A percentile compares a stretch with the other conserved stretches of the same genome.
Evolutionary conservation across 2,113 vertebrate genomes (phyloP).

Genomic region (Probosciger aterrimus): DNA sequence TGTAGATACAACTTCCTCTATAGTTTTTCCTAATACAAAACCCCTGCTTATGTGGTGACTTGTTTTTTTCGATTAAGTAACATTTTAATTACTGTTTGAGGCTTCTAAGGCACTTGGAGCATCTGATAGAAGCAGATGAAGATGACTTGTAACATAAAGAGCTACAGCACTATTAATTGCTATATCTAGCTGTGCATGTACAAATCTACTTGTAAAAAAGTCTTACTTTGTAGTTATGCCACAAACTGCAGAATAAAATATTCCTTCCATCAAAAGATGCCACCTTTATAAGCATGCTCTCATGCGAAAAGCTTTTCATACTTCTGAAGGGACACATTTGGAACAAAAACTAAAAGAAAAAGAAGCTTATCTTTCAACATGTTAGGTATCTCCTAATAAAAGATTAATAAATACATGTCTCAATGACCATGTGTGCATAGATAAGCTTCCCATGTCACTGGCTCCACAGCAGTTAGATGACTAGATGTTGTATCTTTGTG

Average conservation of each 20-base stretch:
- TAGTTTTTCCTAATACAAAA: background rate
- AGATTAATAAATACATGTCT: background rate
- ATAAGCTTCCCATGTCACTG: background rate
- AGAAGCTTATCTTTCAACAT: background rate
- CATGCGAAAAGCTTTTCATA: background rate
- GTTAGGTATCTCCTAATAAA: background rate
- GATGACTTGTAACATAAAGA: background rate
- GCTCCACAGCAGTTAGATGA: background rate
- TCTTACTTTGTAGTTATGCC: background rate
- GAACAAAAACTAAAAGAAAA: slow-evolving; percentile 27
- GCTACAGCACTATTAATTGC: background rate
- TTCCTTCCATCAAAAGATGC: background rate
- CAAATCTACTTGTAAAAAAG: background rate
- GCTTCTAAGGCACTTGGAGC: background rate
- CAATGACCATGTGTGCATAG: background rate
- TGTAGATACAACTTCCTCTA: background rate
- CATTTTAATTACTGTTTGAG: background rate
- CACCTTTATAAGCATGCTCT: background rate
- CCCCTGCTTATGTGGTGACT: background rate
- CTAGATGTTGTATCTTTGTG: background rate
- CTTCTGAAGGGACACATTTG: background rate
- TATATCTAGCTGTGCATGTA: accelerated
- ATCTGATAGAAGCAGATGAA: background rate
- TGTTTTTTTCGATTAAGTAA: background rate
- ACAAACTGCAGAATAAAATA: background rate